These are phyloP conservation scores for Latrodectus hesperus DNA, from an alignment of 2,888 invertebrate genomes.

Conservation along the genomic window DNA sequence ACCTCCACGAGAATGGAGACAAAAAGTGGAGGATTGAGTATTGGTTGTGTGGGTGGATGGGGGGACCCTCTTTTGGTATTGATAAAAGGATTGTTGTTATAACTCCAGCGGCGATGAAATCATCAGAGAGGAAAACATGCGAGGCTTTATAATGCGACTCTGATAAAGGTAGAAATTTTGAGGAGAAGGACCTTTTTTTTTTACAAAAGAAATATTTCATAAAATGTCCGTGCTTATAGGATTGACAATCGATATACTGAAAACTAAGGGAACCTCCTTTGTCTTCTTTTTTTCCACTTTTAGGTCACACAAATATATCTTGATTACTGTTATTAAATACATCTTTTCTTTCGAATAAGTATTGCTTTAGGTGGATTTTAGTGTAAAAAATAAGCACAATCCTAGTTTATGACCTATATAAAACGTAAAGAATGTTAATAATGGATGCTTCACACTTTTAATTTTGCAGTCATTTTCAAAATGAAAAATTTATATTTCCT, in stretches of 20 bases:
- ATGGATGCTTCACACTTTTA: too few relatives aligned
- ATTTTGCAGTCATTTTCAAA: too few relatives aligned
- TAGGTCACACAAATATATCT: too few relatives aligned
- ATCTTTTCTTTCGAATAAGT: too few relatives aligned
- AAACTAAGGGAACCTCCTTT: neutral
- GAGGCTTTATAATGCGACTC: slow-evolving; percentile 35
- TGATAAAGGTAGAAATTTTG: slow-evolving; percentile 36
- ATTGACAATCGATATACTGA: slow-evolving; percentile 22
- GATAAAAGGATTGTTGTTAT: slow-evolving; percentile 44
- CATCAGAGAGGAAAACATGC: slow-evolving; percentile 20
- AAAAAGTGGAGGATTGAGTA: too few relatives aligned
- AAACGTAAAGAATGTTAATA: too few relatives aligned
- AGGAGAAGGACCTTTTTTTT: neutral
- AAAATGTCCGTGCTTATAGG: slow-evolving; percentile 38
- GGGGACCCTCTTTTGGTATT: neutral
- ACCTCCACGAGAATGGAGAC: neutral
- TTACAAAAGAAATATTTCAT: neutral
- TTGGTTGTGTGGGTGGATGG: neutral
- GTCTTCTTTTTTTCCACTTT: too few relatives aligned
- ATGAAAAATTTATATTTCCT: too few relatives aligned
- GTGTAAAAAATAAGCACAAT: too few relatives aligned
- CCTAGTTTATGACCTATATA: too few relatives aligned
- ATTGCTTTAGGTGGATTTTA: too few relatives aligned
- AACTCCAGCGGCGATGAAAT: slow-evolving; percentile 39
- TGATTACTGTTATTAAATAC: too few relatives aligned